Conservation (phyloP, 2,797 vertebrate species). For the Zalophus californianus region DNA sequence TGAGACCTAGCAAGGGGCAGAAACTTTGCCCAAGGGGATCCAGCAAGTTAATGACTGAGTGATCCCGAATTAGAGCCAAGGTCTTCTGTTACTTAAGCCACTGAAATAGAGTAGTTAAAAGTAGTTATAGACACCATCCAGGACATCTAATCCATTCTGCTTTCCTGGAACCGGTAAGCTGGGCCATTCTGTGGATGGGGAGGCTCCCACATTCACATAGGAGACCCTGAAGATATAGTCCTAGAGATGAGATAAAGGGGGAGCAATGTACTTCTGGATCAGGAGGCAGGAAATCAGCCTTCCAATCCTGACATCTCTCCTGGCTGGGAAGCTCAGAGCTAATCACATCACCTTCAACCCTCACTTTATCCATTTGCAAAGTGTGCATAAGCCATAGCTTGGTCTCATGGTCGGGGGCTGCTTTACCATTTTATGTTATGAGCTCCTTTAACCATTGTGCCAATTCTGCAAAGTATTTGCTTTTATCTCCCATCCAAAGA, state of each 20-base stretch:
- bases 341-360: neutral
- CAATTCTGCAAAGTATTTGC: neutral
- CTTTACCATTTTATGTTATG: neutral
- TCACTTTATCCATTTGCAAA: neutral
- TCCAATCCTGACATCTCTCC: neutral
- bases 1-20: neutral
- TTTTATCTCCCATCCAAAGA: neutral
- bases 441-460: neutral
- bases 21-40: too few species aligned
- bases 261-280: neutral
- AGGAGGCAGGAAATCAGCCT: neutral
- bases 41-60: neutral
- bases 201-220: neutral
- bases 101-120: neutral
- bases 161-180: neutral
- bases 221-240: neutral
- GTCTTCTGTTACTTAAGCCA: neutral
- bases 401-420: rapidly evolving
- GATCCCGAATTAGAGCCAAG: neutral
- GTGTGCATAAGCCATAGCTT: neutral
- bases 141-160: neutral
- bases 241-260: neutral
- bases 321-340: neutral
- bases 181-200: too few species aligned
- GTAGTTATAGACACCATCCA: rapidly evolving